Percentiles rank a stretch among this genome's conserved stretches.
Conservation (phyloP, 2,888 invertebrate species). For the Minunthozetes semirufus region DNA sequence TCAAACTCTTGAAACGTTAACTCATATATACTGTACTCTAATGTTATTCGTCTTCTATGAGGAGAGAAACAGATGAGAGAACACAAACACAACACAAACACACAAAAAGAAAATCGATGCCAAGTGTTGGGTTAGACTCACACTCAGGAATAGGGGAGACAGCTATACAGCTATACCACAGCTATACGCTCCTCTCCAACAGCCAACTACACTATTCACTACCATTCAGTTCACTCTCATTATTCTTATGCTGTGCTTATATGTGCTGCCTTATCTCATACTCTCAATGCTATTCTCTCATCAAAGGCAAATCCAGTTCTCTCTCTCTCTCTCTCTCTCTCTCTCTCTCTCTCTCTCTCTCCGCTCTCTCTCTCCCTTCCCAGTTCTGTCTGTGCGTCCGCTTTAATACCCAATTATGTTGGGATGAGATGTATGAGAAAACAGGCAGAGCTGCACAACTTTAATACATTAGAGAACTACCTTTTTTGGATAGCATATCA, state of each 20-base stretch:
- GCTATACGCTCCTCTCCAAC: neutral
- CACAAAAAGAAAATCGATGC: constrained; percentile 3
- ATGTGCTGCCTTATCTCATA: neutral
- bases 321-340: neutral
- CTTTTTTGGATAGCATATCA: neutral
- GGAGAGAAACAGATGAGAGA: no score
- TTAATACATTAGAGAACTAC: neutral
- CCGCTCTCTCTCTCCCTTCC: neutral
- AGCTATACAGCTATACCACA: neutral
- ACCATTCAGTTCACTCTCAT: neutral
- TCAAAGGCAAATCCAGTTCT: neutral
- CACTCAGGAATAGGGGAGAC: neutral
- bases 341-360: neutral
- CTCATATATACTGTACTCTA: no score
- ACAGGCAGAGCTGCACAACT: neutral
- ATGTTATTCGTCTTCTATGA: no score
- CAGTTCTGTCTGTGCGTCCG: neutral
- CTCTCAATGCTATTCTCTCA: neutral
- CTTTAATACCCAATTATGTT: constrained; percentile 26
- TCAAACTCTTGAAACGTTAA: no score
- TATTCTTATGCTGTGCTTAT: neutral
- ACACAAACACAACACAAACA: neutral
- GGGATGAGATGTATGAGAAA: constrained; percentile 3
- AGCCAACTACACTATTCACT: neutral
- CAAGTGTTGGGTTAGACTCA: neutral